Evolutionary conservation across 2,888 invertebrate species (phyloP).

Genomic region (Scrobipalpa atriplicella): DNA sequence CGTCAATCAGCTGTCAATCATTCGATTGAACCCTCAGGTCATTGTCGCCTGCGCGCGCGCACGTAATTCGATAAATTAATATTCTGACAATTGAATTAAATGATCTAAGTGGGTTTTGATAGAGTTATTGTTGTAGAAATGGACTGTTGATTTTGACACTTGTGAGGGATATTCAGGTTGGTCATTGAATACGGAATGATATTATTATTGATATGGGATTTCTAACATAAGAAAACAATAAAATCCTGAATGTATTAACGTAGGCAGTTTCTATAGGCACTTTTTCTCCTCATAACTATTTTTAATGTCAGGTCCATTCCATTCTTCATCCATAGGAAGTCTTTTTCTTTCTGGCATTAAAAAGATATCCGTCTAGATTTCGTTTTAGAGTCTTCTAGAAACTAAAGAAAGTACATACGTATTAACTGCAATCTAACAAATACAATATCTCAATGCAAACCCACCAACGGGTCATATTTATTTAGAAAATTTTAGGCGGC

Average conservation of each 20-base stretch:
- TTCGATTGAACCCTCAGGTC: slow-evolving; percentile 47
- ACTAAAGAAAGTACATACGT: no score
- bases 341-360: no score
- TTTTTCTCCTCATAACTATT: no score
- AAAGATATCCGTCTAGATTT: no score
- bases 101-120: slow-evolving; percentile 25
- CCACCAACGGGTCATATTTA: neutral
- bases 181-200: no score
- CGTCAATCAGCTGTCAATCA: slow-evolving; percentile 50
- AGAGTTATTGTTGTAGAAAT: slow-evolving; percentile 25
- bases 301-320: no score
- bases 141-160: slow-evolving; percentile 4
- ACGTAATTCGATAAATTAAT: slow-evolving; percentile 28
- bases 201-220: no score
- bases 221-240: no score
- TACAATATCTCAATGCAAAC: no score
- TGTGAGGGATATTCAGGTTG: neutral
- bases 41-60: slow-evolving; percentile 34
- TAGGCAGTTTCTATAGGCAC: neutral
- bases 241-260: neutral
- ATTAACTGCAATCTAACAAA: no score
- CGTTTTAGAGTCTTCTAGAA: no score
- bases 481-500: slow-evolving; percentile 1
- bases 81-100: slow-evolving; percentile 29
- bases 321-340: no score